These are phyloP conservation scores for Trachemys scripta DNA, from an alignment of 2,113 vertebrate genomes.

Conservation along the genomic window DNA sequence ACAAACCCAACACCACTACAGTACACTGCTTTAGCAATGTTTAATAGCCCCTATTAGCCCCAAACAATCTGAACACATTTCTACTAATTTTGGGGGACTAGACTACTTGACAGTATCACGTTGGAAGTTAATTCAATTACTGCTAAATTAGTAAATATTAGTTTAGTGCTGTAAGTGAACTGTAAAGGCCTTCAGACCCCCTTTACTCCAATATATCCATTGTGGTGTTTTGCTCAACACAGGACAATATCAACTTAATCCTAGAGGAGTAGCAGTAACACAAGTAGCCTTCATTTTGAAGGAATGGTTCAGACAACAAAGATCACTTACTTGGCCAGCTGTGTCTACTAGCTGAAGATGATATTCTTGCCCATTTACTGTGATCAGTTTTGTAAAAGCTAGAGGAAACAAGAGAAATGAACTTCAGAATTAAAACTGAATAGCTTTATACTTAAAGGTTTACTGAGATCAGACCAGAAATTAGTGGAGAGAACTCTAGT, in stretches of 20 bases:
- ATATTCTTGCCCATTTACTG: constrained; percentile 98
- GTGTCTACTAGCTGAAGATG: constrained; percentile 98
- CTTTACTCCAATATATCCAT: not conserved
- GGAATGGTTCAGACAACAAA: not conserved
- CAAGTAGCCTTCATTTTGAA: not conserved
- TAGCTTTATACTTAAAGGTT: not conserved
- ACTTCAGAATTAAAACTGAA: not conserved
- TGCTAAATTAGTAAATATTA: not conserved
- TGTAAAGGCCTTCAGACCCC: not conserved
- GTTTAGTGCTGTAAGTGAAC: not conserved
- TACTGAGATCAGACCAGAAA: not conserved
- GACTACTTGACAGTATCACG: not conserved
- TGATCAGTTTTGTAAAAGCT: constrained; percentile 99
- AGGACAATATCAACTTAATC: not conserved
- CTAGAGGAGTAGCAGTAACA: not conserved
- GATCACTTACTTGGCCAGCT: constrained; percentile 91
- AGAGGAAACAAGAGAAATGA: constrained; percentile 46
- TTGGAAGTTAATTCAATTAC: not conserved
- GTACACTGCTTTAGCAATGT: not conserved
- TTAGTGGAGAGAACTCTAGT: not conserved
- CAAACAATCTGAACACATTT: not conserved
- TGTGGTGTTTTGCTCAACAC: not conserved
- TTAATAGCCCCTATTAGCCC: not conserved
- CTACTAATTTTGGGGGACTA: not conserved
- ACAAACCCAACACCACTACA: no score